Conservation (phyloP, 1,140 invertebrate genomes). For the Diploscapter pachys region DNA sequence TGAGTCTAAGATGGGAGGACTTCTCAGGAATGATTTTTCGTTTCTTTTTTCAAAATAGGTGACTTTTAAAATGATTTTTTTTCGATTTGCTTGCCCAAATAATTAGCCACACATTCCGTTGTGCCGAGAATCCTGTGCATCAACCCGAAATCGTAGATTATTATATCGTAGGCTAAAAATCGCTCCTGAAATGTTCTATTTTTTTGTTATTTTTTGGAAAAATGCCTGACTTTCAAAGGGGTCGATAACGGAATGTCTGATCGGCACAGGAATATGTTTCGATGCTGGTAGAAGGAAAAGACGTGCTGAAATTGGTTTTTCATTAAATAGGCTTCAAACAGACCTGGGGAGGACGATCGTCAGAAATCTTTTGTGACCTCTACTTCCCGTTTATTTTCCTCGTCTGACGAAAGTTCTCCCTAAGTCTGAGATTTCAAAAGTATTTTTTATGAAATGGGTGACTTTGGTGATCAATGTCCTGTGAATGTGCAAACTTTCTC, state of each 20-base stretch:
- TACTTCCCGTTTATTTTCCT: too few species aligned
- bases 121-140: conserved; percentile 52
- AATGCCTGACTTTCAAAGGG: neutral
- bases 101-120: conserved; percentile 54
- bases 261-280: conserved; percentile 47
- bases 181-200: conserved; percentile 13
- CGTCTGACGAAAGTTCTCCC: too few species aligned
- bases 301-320: conserved; percentile 41
- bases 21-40: conserved; percentile 5
- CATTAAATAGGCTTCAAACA: too few species aligned
- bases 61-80: neutral
- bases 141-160: conserved; percentile 54
- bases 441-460: too few species aligned
- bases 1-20: neutral
- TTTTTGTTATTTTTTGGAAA: conserved; percentile 3
- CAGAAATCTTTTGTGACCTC: too few species aligned
- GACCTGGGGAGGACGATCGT: too few species aligned
- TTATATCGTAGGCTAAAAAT: conserved; percentile 53
- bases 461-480: too few species aligned
- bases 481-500: neutral
- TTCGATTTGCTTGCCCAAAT: conserved; percentile 27
- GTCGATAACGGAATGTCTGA: conserved; percentile 36
- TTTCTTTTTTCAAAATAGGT: neutral
- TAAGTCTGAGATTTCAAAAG: too few species aligned
- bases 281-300: conserved; percentile 42